phyloP scores from a whole-genome alignment of 2,888 invertebrate species.

The Nebria brevicollis region DNA sequence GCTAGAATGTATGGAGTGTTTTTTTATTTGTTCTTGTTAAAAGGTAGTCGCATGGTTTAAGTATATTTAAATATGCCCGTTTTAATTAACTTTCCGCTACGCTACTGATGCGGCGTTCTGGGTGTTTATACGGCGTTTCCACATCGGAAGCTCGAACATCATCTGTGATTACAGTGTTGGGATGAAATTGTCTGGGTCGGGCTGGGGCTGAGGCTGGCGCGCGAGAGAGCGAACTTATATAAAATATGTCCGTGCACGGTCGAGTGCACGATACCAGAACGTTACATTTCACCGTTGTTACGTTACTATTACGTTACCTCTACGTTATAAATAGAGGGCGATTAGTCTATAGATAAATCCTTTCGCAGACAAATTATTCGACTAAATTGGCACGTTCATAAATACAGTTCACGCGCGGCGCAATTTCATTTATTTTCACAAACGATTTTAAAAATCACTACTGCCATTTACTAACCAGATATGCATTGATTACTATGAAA shows the following conservation, averaged over 20 bases:
- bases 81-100: not conserved
- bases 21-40: too few species aligned
- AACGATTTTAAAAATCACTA: too few species aligned
- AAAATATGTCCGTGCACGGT: conserved; percentile 29
- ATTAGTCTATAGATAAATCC: conserved; percentile 34
- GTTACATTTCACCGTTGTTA: conserved; percentile 19
- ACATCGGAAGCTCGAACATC: conserved; percentile 13
- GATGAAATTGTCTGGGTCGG: conserved; percentile 15
- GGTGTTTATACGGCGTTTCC: conserved; percentile 7
- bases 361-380: conserved; percentile 26
- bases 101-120: not conserved
- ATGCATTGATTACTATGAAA: too few species aligned
- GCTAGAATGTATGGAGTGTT: too few species aligned
- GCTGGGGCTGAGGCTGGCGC: not conserved
- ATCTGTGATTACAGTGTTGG: conserved; percentile 19
- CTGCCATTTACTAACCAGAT: too few species aligned
- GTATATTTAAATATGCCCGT: not conserved
- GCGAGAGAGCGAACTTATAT: not conserved
- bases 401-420: not conserved
- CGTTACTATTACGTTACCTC: conserved; percentile 9
- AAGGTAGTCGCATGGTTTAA: not conserved
- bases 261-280: conserved; percentile 4
- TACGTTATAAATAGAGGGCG: conserved; percentile 33
- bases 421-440: too few species aligned
- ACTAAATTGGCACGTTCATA: not conserved